Percentiles rank a stretch among this genome's conserved stretches.
Conservation (phyloP, 2,797 vertebrate genomes). For the Picus viridis region DNA sequence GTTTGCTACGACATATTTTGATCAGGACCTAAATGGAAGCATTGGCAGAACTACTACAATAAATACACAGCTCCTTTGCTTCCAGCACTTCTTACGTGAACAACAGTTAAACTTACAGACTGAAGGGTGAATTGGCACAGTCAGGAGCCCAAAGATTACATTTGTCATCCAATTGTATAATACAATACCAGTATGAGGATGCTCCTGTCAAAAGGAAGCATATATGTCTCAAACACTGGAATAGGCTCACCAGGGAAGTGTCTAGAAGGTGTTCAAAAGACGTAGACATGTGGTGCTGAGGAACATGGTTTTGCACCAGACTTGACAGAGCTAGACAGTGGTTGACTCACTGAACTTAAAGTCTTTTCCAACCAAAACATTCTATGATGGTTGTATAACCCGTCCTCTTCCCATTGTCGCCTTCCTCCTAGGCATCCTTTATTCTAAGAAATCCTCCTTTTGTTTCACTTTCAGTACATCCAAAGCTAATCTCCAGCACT, state of each 20-base stretch:
- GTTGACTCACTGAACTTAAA: too few species aligned
- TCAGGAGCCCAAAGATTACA: background rate
- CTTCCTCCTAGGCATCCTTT: background rate
- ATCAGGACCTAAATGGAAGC: background rate
- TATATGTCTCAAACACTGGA: background rate
- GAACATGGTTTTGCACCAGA: too few species aligned
- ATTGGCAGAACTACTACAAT: background rate
- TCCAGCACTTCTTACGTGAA: background rate
- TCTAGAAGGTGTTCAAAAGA: too few species aligned
- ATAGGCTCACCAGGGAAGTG: too few species aligned
- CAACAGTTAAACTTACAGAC: background rate
- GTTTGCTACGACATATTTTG: constrained; percentile 16
- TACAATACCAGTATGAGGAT: background rate
- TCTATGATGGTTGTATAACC: background rate
- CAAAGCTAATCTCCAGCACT: background rate
- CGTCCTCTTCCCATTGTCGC: background rate
- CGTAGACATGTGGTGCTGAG: too few species aligned
- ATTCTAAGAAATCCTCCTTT: background rate
- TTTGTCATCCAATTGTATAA: background rate
- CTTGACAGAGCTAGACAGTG: too few species aligned
- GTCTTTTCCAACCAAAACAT: too few species aligned
- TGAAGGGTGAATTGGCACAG: background rate
- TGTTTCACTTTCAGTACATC: background rate
- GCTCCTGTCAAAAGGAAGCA: background rate
- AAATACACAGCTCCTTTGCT: background rate